These are phyloP conservation scores for Athalia circularis DNA, from an alignment of 2,888 invertebrate species.

Conservation along the genomic window DNA sequence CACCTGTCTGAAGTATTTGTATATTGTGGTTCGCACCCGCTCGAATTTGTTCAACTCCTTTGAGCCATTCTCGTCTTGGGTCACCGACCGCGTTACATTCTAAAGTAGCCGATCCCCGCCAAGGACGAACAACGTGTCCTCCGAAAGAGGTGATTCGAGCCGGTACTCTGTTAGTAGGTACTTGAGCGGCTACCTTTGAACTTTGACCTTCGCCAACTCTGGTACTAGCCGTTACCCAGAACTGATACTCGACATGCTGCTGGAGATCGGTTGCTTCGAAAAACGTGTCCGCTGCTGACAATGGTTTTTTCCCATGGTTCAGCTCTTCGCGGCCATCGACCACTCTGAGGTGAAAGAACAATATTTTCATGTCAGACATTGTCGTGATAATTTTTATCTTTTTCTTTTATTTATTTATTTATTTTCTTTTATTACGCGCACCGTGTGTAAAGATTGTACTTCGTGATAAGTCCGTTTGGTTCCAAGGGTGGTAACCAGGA, in stretches of 20 bases:
- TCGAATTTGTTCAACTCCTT: constrained; percentile 76
- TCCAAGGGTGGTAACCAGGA: constrained; percentile 86
- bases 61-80: constrained; percentile 81
- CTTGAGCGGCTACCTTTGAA: constrained; percentile 81
- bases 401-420: too few species aligned
- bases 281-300: constrained; percentile 80
- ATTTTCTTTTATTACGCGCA: too few species aligned
- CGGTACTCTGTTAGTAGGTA: constrained; percentile 80
- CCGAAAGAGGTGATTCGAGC: constrained; percentile 85
- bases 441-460: constrained; percentile 84
- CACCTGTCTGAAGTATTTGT: constrained; percentile 80
- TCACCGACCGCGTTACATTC: constrained; percentile 82
- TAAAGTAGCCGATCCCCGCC: constrained; percentile 81
- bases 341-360: constrained; percentile 70
- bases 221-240: constrained; percentile 87
- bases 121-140: constrained; percentile 80
- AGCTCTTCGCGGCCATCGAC: constrained; percentile 82
- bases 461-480: constrained; percentile 85
- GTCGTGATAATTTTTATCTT: not conserved
- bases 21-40: constrained; percentile 78
- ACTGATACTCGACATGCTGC: constrained; percentile 84
- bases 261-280: constrained; percentile 83
- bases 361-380: not conserved
- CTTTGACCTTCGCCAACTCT: constrained; percentile 86
- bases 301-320: constrained; percentile 81